A percentile compares a stretch with the other conserved stretches of the same genome.
These are phyloP conservation scores for Tetrax tetrax DNA, from an alignment of 2,113 vertebrate species.

Conservation along the genomic window DNA sequence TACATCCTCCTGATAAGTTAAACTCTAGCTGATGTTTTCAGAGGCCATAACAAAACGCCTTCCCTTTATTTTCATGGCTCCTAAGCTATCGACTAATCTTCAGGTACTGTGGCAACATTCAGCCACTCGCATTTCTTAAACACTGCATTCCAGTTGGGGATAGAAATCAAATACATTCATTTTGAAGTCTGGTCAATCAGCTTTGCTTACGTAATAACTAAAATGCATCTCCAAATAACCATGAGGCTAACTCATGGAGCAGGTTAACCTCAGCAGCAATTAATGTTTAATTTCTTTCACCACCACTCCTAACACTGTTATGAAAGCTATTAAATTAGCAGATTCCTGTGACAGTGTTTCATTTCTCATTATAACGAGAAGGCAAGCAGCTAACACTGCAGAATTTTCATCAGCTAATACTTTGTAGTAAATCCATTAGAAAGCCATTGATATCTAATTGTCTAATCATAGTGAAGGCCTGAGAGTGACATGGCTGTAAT, in stretches of 20 bases:
- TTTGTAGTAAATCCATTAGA: constrained; percentile 75
- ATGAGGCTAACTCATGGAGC: background rate
- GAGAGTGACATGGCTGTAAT: constrained; percentile 71
- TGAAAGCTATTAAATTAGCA: constrained; percentile 62
- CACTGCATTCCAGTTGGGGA: background rate
- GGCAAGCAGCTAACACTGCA: constrained; percentile 32
- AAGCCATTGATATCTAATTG: constrained; percentile 76
- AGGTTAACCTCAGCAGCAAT: background rate
- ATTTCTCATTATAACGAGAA: constrained; percentile 26
- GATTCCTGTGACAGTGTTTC: constrained; percentile 40
- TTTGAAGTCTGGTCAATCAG: background rate
- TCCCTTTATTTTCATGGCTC: background rate
- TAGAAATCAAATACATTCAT: background rate
- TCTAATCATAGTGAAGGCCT: constrained; percentile 67
- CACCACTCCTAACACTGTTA: constrained; percentile 5
- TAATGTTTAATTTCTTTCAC: constrained; percentile 50
- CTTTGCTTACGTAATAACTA: background rate
- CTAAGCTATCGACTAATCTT: background rate
- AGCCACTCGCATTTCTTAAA: background rate
- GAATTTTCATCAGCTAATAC: constrained; percentile 73
- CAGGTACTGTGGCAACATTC: background rate
- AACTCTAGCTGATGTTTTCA: background rate
- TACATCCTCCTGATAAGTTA: background rate
- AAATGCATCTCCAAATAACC: background rate
- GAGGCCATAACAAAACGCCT: background rate